These are phyloP conservation scores for Amiota mariae DNA, from an alignment of 2,888 invertebrate genomes.

Conservation along the genomic window DNA sequence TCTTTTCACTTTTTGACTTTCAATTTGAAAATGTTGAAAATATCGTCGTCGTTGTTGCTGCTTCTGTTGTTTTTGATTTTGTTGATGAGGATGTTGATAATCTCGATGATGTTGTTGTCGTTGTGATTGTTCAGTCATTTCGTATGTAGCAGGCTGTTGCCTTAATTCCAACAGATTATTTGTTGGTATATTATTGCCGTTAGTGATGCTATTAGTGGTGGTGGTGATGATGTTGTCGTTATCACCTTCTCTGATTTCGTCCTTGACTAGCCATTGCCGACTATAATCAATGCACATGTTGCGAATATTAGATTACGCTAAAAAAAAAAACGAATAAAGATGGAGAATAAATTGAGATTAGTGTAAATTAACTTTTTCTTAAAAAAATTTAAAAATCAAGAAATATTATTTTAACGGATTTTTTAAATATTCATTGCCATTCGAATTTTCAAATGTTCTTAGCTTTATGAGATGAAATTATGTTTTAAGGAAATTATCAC, in stretches of 20 bases:
- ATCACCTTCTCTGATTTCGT: constrained; percentile 21
- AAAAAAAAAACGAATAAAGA: neutral
- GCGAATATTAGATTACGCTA: constrained; percentile 23
- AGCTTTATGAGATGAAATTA: too few relatives aligned
- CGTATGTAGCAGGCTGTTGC: too few relatives aligned
- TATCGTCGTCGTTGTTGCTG: neutral
- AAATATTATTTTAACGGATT: too few relatives aligned
- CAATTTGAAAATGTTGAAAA: too few relatives aligned
- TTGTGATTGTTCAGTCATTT: constrained; percentile 39
- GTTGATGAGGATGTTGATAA: constrained; percentile 50
- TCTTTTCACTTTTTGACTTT: neutral
- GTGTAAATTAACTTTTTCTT: neutral
- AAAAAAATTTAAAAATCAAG: too few relatives aligned
- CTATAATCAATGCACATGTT: constrained; percentile 69
- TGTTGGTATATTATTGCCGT: constrained; percentile 38
- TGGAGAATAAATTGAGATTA: neutral
- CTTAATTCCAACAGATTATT: too few relatives aligned
- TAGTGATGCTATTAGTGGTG: constrained; percentile 43
- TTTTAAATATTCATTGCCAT: too few relatives aligned
- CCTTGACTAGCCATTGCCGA: constrained; percentile 65
- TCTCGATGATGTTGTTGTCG: constrained; percentile 41
- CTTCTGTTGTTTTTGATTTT: constrained; percentile 17
- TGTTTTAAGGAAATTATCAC: too few relatives aligned
- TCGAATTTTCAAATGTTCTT: too few relatives aligned
- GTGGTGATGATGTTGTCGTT: constrained; percentile 13